These are phyloP conservation scores for Speoplatyrhinus poulsoni DNA, from an alignment of 2,113 vertebrate genomes.

Conservation along the genomic window DNA sequence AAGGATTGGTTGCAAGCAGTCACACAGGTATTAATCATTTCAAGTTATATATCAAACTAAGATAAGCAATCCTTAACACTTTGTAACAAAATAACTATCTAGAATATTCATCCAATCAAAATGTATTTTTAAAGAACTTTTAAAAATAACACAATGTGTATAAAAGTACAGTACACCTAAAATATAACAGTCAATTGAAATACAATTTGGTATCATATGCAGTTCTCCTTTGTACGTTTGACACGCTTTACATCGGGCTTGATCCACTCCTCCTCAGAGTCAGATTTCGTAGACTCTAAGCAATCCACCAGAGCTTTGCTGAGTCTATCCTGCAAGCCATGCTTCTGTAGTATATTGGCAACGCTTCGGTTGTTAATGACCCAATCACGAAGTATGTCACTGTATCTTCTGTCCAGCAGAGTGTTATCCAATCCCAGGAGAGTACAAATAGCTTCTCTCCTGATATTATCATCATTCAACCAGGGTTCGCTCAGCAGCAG, in stretches of 20 bases:
- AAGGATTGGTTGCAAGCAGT: neutral
- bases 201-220: neutral
- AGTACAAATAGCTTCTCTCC: neutral
- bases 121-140: too few relatives aligned
- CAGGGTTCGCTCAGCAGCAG: neutral
- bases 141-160: too few relatives aligned
- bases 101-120: neutral
- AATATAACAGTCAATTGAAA: neutral
- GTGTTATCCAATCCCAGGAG: too few relatives aligned
- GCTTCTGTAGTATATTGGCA: neutral
- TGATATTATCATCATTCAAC: neutral
- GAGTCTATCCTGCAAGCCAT: too few relatives aligned
- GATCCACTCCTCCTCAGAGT: neutral
- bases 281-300: neutral
- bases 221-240: neutral
- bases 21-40: neutral
- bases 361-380: neutral
- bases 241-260: too few relatives aligned
- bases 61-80: neutral
- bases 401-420: neutral
- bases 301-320: neutral
- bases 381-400: constrained; percentile 1
- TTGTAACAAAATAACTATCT: neutral
- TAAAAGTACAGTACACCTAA: neutral
- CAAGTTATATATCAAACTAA: neutral